Evolutionary conservation across 2,113 vertebrate species (phyloP), one percentile per base, ranked within the genome.

Genomic region (Semicossyphus pulcher): DNA sequence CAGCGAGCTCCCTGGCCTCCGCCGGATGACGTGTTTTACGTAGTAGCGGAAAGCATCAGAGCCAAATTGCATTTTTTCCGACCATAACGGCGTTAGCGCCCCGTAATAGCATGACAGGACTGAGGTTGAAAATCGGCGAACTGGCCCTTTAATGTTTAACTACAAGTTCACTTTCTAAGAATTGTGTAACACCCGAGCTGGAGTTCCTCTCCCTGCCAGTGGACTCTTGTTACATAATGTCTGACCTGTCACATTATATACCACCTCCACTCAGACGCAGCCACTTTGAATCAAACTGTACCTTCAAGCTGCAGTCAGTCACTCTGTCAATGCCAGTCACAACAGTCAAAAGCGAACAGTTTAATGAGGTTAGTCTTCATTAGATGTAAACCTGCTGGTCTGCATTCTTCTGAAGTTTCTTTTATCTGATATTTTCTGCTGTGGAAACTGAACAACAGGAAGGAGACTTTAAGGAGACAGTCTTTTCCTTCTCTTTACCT

Each of bases 201-300:
- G 14, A 11, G 11, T 29, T 51, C 71, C 52, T 60, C 51, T 51
- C 26, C 15, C 65, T 60, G 34, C 45, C 51, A 23, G 29, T 34
- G 12, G 36, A 56, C 51, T 20, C 25, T n/a, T 7, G 48, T 87
- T 76, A 41, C 51, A 58, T 78, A 78, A 84, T 3, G 51, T 42
- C 53, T 58, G 66, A 64, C 39, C 51, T 11, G 23, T 47, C 23
- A 31, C 42, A 29, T 69, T 53, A 47, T 44, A 51, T 60, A 18
- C 52, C 23, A 31, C 8, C 20, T 45, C 39, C 48, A 1, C 28
- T 63, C 51, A 0, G 48, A 47, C 53, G n/a, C 48, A 63, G 25
- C n/a, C 20, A 42, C 34, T 66, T 61, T 73, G 29, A 62, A 65
- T 60, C 62, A 37, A 60, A 39, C 32, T 0, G 54, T 3, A 3